Evolutionary conservation across 2,113 vertebrate species (phyloP), one percentile per base, ranked within the genome.

Genomic region (Melozone crissalis): DNA sequence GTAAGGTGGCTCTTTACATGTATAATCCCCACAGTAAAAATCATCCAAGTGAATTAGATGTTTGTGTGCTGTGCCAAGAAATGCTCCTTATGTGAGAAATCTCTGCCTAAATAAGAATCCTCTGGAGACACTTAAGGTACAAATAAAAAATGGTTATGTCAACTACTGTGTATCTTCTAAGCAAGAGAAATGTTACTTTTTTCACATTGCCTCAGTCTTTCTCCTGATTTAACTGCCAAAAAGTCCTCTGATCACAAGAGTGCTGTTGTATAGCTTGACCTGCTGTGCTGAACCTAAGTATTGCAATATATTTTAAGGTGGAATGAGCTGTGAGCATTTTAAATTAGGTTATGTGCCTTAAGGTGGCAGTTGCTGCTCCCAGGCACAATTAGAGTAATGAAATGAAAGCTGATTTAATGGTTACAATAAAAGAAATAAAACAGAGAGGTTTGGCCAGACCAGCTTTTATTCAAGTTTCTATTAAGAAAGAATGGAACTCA

Each of bases 71-170:
- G 83, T 90, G 93, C 87, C 26, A 58, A 89, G 96, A 97, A 96
- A 41, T 15, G 43, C 77, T 95, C 93, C 90, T 94, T 93, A 61
- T 82, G 90, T 86, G 89, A 95, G 95, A 97, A 97, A 95, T 94
- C 91, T 96, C 93, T 84, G 37, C 95, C 93, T 93, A 95, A 97
- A 95, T 90, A 96, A 92, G 85, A 97, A 96, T 87, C 85, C 97
- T 97, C 97, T 88, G 89, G 97, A 97, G 98, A 96, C 28, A 37
- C 95, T 97, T 77, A 93, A 96, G 87, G 85, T 63, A 27, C 95
- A 95, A 96, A 93, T 96, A 71, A 98, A 98, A 96, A 97, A 97
- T 97, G 93, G 84, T 73, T 90, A 89, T 96, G 96, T 98, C 98
- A 97, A 93, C 83, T 24, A 22, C 43, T 87, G 91, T 67, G 91